Percentiles rank a stretch among this genome's conserved stretches.
Evolutionary conservation across 2,888 invertebrate genomes (phyloP).

Genomic region (Allacma fusca): DNA sequence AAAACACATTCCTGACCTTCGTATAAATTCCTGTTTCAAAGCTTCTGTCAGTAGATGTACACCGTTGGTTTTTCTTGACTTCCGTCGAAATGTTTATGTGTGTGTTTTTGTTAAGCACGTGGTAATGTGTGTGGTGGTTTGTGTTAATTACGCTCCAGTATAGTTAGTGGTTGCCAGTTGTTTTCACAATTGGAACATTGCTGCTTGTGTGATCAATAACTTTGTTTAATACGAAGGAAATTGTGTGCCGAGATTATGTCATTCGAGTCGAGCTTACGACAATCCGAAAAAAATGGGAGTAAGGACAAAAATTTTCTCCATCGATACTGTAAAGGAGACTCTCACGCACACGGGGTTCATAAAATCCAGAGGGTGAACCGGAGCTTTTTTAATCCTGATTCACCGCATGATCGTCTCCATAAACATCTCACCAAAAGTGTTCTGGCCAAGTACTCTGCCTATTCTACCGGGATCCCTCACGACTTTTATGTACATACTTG

Average conservation of each 20-base stretch:
- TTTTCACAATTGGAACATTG: neutral
- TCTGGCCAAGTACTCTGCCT: slow-evolving; percentile 50
- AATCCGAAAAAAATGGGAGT: slow-evolving; percentile 38
- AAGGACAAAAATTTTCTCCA: slow-evolving; percentile 49
- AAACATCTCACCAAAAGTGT: slow-evolving; percentile 51
- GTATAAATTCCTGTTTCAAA: no score
- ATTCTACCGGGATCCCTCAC: slow-evolving; percentile 45
- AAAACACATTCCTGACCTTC: no score
- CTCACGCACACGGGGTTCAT: slow-evolving; percentile 76
- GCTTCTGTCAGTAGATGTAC: no score
- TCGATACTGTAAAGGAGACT: slow-evolving; percentile 73
- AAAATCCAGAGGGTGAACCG: slow-evolving; percentile 63
- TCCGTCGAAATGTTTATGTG: neutral
- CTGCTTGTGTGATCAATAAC: neutral
- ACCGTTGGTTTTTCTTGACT: neutral
- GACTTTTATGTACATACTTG: slow-evolving; percentile 46
- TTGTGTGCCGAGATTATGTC: slow-evolving; percentile 40
- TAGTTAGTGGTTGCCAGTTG: no score
- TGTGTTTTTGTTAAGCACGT: neutral
- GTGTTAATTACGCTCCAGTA: neutral
- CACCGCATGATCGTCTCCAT: slow-evolving; percentile 49
- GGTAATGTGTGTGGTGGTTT: neutral
- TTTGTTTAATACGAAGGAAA: neutral
- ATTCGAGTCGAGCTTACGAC: slow-evolving; percentile 48
- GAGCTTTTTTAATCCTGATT: slow-evolving; percentile 43